Conservation (phyloP, 2,113 vertebrate species). For the Sceloporus undulatus region DNA sequence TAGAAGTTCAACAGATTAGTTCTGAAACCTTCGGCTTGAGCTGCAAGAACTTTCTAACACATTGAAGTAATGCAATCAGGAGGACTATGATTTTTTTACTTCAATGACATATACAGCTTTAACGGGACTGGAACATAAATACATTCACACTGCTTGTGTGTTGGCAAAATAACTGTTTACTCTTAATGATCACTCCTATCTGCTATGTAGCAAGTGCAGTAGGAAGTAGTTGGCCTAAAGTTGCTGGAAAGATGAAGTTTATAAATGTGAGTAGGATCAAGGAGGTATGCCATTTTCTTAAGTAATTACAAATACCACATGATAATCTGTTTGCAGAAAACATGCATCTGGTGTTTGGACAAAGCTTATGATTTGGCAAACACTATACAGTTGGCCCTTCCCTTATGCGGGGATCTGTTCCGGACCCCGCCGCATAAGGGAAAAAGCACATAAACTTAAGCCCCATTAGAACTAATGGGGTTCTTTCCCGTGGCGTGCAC, state of each 20-base stretch:
- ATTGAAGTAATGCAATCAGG: neutral
- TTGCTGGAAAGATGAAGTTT: neutral
- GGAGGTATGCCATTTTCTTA: neutral
- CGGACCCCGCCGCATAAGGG: too few relatives aligned
- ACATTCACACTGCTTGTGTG: neutral
- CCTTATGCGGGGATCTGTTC: too few relatives aligned
- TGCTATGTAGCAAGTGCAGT: neutral
- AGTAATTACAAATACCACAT: neutral
- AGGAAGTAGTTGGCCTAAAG: neutral
- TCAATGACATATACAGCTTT: neutral
- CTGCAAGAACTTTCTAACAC: neutral
- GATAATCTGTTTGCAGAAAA: neutral
- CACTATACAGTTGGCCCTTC: neutral
- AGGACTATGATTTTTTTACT: neutral
- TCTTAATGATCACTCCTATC: neutral
- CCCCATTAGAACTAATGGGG: too few relatives aligned
- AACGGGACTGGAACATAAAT: neutral
- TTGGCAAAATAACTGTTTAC: neutral
- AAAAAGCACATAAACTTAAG: too few relatives aligned
- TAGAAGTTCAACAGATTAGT: neutral
- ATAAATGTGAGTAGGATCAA: neutral
- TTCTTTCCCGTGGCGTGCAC: too few relatives aligned
- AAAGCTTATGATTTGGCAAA: neutral
- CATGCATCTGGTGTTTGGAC: neutral
- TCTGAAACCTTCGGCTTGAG: neutral